Evolutionary conservation across 2,888 invertebrate genomes (phyloP).

Genomic region (Criorhina ranunculi): DNA sequence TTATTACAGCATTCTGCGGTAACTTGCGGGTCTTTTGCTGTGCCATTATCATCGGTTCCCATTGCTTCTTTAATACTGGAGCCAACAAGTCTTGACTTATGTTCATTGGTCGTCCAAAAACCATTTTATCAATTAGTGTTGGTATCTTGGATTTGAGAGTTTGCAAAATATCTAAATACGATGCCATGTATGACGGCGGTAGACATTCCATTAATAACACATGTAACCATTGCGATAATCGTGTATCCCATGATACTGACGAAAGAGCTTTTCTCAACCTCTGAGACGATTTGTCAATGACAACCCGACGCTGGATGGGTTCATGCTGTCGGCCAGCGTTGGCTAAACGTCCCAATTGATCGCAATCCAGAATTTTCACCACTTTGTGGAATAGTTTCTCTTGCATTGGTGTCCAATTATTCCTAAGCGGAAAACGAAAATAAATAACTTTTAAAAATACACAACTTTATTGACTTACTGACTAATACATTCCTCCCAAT

Average conservation of each 20-base stretch:
- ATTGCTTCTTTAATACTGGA: conserved; percentile 86
- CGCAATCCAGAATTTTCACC: conserved; percentile 88
- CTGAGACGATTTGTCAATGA: conserved; percentile 89
- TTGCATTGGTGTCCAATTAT: conserved; percentile 88
- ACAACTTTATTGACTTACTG: conserved; percentile 84
- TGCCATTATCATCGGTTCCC: conserved; percentile 90
- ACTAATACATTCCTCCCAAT: conserved; percentile 89
- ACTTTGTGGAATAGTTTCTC: conserved; percentile 88
- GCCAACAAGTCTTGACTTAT: conserved; percentile 88
- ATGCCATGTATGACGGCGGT: conserved; percentile 88
- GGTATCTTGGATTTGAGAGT: conserved; percentile 89
- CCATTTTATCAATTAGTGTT: conserved; percentile 90
- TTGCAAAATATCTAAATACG: conserved; percentile 92
- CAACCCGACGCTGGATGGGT: conserved; percentile 88
- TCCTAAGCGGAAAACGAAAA: conserved; percentile 83
- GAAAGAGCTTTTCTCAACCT: conserved; percentile 89
- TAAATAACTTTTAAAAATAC: conserved; percentile 13
- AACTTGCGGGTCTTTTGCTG: conserved; percentile 87
- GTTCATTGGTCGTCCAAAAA: conserved; percentile 86
- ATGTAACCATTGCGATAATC: conserved; percentile 92
- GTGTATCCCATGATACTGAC: conserved; percentile 89
- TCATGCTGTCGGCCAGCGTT: conserved; percentile 87
- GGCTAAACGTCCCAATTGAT: conserved; percentile 88
- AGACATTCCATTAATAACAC: conserved; percentile 88
- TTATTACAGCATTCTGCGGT: conserved; percentile 88